These are phyloP conservation scores for Plutomurus gul DNA, from an alignment of 1,140 invertebrate species.

Conservation along the genomic window DNA sequence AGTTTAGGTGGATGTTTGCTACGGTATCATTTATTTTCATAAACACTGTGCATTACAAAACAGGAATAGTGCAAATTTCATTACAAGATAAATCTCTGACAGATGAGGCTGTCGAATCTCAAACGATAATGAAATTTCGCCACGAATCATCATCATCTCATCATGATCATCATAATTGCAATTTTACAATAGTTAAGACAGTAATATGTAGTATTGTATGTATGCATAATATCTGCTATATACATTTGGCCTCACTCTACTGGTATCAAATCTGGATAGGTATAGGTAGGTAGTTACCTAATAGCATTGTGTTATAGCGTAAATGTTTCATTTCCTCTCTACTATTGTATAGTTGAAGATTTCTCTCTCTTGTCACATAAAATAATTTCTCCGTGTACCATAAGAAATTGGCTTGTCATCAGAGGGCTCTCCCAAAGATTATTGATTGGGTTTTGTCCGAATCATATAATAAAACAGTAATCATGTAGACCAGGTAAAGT, in stretches of 20 bases:
- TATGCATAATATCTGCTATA: conserved; percentile 27
- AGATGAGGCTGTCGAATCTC: conserved; percentile 23
- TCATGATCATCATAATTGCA: conserved; percentile 1
- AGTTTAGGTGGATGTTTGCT: neutral
- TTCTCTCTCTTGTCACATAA: conserved; percentile 15
- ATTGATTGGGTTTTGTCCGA: neutral
- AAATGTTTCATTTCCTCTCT: conserved; percentile 27
- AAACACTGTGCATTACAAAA: conserved; percentile 32
- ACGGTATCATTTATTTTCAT: conserved; percentile 20
- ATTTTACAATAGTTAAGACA: conserved; percentile 15
- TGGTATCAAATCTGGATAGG: conserved; percentile 33
- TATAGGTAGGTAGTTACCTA: conserved; percentile 1
- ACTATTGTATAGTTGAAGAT: conserved; percentile 10
- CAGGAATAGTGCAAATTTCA: conserved; percentile 31
- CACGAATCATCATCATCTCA: conserved; percentile 7
- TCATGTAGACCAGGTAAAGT: conserved; percentile 15
- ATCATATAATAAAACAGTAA: conserved; percentile 14
- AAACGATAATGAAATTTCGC: conserved; percentile 16
- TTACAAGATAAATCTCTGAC: conserved; percentile 29
- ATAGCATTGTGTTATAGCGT: conserved; percentile 17
- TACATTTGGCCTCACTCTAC: conserved; percentile 34
- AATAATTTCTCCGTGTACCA: conserved; percentile 2
- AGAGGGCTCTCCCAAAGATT: neutral
- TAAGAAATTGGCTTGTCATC: conserved; percentile 4
- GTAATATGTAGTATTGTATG: conserved; percentile 14